phyloP scores from a whole-genome alignment of 2,113 vertebrate species.

The Furnarius figulus region DNA sequence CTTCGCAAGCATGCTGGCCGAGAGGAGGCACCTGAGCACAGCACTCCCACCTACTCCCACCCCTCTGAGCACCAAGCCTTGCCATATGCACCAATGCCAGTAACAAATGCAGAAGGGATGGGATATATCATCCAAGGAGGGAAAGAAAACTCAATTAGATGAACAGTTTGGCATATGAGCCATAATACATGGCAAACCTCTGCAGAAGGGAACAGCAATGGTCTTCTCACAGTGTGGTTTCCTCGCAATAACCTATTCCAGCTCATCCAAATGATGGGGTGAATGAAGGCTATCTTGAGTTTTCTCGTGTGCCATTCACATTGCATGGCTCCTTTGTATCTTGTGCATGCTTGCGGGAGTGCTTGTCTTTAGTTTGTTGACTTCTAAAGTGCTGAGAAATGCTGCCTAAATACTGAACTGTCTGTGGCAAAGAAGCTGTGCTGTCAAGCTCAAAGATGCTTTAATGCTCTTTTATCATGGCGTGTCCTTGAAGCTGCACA shows the following conservation, averaged over 20 bases:
- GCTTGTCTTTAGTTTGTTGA: background rate
- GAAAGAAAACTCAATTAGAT: background rate
- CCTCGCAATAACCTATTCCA: background rate
- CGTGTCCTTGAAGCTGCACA: background rate
- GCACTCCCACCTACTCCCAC: background rate
- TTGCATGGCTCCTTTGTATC: background rate
- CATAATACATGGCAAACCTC: background rate
- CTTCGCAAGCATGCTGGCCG: fast-evolving
- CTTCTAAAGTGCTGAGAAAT: background rate
- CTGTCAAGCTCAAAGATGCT: background rate
- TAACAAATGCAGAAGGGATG: background rate
- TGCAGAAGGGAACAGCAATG: background rate
- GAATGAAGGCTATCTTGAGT: background rate
- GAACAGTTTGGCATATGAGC: background rate
- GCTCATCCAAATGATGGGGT: background rate
- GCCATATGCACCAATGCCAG: background rate
- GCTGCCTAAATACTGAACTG: background rate
- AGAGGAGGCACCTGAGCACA: background rate
- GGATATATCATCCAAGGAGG: background rate
- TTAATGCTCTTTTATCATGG: background rate
- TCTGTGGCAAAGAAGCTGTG: background rate
- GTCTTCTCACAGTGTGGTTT: background rate
- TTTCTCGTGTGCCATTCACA: background rate
- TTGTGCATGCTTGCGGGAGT: background rate
- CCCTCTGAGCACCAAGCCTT: background rate